Evolutionary conservation across 2,113 vertebrate species (phyloP).

Genomic region (Anguilla rostrata): DNA sequence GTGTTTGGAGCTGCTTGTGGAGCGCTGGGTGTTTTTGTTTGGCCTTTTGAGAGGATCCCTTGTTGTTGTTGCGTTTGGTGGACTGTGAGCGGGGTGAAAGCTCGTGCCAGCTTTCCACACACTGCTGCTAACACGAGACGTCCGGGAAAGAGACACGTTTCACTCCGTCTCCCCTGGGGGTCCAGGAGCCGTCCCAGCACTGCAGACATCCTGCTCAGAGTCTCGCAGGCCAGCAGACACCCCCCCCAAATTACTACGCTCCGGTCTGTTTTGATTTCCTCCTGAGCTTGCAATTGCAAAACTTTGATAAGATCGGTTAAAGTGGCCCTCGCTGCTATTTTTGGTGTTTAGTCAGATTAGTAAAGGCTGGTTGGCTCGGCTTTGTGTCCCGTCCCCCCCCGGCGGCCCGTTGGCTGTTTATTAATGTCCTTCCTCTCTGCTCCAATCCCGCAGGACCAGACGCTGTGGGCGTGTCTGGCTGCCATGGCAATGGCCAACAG

Average conservation of each 20-base stretch:
- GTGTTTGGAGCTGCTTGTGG: not conserved
- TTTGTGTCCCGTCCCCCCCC: not conserved
- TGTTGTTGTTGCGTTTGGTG: slow-evolving; percentile 27
- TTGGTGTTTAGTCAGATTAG: not conserved
- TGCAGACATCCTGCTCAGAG: slow-evolving; percentile 8
- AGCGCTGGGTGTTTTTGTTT: not conserved
- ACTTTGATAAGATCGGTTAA: slow-evolving; percentile 2
- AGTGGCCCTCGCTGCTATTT: not conserved
- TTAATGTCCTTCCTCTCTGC: not conserved
- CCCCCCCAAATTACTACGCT: not conserved
- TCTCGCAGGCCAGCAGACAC: not conserved
- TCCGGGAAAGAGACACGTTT: slow-evolving; percentile 15
- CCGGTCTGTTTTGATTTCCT: not conserved
- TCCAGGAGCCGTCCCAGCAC: not conserved
- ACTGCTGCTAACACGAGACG: slow-evolving; percentile 19
- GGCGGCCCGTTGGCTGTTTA: not conserved
- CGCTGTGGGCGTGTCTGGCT: slow-evolving; percentile 92
- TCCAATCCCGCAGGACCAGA: slow-evolving; percentile 75
- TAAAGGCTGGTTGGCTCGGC: not conserved
- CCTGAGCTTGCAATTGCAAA: not conserved
- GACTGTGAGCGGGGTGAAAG: slow-evolving; percentile 27
- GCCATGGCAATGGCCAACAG: slow-evolving; percentile 88
- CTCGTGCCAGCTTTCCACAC: slow-evolving; percentile 30
- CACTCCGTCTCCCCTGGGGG: slow-evolving; percentile 7
- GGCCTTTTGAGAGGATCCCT: not conserved